A percentile compares a stretch with the other conserved stretches of the same genome.
Evolutionary conservation across 2,113 vertebrate species (phyloP).

Genomic region (Baryphthengus martii): DNA sequence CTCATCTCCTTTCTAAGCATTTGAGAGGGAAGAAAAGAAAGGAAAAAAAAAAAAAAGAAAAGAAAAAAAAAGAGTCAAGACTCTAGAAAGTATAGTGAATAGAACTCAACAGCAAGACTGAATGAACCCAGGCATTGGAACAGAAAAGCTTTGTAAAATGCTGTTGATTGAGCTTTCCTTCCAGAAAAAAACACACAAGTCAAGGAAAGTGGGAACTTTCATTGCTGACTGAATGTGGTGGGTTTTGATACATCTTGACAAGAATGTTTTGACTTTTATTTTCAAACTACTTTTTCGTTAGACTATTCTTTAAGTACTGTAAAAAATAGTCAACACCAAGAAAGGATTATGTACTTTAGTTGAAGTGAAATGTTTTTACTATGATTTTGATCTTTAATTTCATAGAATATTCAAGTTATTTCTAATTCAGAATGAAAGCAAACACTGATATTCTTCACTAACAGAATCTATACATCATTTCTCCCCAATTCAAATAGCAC

Average conservation of each 20-base stretch:
- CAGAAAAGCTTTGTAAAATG: neutral
- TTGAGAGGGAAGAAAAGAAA: fast-evolving
- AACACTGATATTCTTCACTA: neutral
- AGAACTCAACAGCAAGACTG: neutral
- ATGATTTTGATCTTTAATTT: neutral
- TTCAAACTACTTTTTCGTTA: neutral
- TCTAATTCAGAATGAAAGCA: neutral
- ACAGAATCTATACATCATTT: neutral
- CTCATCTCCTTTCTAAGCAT: neutral
- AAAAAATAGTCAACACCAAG: neutral
- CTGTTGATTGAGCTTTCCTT: neutral
- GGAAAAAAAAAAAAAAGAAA: fast-evolving
- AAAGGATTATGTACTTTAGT: neutral
- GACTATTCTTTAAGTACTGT: neutral
- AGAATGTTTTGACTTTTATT: neutral
- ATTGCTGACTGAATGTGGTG: neutral
- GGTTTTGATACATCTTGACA: neutral
- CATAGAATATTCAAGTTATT: neutral
- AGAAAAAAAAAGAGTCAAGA: neutral
- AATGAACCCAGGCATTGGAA: neutral
- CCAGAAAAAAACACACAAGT: neutral
- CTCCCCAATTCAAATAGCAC: neutral
- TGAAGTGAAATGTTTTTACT: neutral
- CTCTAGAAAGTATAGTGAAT: neutral
- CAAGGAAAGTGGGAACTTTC: neutral